These are phyloP conservation scores for Pectinophora gossypiella DNA, from an alignment of 1,140 invertebrate genomes.

Conservation along the genomic window DNA sequence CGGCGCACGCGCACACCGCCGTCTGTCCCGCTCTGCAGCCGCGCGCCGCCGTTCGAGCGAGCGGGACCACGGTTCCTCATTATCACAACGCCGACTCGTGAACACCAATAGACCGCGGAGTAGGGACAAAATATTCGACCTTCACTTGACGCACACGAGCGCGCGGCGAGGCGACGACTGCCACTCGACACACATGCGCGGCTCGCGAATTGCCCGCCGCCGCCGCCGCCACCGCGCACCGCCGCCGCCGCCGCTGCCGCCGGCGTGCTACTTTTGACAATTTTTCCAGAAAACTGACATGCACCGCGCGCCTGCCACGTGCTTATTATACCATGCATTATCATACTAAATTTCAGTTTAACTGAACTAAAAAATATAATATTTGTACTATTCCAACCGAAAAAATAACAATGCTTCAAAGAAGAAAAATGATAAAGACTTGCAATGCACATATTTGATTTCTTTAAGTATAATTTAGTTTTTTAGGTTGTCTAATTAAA, in stretches of 20 bases:
- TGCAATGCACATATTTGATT: too few relatives aligned
- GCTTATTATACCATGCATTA: too few relatives aligned
- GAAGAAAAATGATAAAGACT: too few relatives aligned
- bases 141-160: conserved; percentile 65
- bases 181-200: conserved; percentile 36
- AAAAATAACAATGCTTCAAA: too few relatives aligned
- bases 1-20: conserved; percentile 55
- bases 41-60: conserved; percentile 30
- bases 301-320: conserved; percentile 42
- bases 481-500: too few relatives aligned
- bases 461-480: too few relatives aligned
- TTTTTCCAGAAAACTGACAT: conserved; percentile 73
- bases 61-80: conserved; percentile 55
- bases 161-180: conserved; percentile 35
- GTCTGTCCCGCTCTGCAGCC: conserved; percentile 41
- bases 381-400: too few relatives aligned
- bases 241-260: conserved; percentile 34
- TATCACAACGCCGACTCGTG: conserved; percentile 66
- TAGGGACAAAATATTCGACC: conserved; percentile 74
- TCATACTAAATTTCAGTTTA: too few relatives aligned
- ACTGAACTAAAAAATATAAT: neutral
- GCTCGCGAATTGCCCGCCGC: conserved; percentile 59
- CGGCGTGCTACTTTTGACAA: conserved; percentile 68
- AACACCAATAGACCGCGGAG: conserved; percentile 73
- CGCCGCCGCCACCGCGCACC: too few relatives aligned